phyloP scores from a whole-genome alignment of 2,113 vertebrate species.

The Pleuronectes platessa region DNA sequence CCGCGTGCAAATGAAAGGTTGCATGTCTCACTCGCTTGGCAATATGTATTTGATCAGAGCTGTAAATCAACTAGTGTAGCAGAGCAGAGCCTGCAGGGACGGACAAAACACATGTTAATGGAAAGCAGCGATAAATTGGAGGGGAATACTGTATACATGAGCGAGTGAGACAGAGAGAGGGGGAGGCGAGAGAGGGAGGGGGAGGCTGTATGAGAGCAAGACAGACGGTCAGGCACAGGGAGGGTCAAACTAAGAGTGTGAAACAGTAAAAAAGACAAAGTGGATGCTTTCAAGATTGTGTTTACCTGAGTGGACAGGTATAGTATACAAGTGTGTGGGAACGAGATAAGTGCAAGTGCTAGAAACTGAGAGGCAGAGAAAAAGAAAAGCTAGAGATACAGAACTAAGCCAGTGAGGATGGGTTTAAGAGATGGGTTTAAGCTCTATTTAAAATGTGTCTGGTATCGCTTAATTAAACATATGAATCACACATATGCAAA shows the following conservation, averaged over 20 bases:
- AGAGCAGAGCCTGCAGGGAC: slow-evolving; percentile 65
- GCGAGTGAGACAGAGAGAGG: not conserved
- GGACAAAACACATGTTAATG: slow-evolving; percentile 81
- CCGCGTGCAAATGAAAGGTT: slow-evolving; percentile 85
- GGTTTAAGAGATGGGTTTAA: no score
- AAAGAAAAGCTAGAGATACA: no score
- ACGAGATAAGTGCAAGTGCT: no score
- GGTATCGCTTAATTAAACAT: no score
- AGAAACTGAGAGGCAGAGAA: no score
- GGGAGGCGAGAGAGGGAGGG: not conserved
- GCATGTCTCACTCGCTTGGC: slow-evolving; percentile 86
- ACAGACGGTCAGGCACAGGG: not conserved
- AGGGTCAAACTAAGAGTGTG: slow-evolving; percentile 4
- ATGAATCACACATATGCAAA: no score
- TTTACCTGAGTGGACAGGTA: no score
- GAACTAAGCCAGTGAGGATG: no score
- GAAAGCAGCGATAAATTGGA: slow-evolving; percentile 75
- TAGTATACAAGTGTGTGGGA: no score
- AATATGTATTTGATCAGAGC: slow-evolving; percentile 87
- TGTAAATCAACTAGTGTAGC: slow-evolving; percentile 83
- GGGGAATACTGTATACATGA: slow-evolving; percentile 49
- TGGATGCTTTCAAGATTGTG: not conserved
- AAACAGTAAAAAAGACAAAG: not conserved
- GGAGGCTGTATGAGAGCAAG: not conserved
- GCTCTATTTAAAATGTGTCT: no score